Base-by-base conservation (phyloP, 2,797 vertebrate species). In the Botia kubotai region DNA sequence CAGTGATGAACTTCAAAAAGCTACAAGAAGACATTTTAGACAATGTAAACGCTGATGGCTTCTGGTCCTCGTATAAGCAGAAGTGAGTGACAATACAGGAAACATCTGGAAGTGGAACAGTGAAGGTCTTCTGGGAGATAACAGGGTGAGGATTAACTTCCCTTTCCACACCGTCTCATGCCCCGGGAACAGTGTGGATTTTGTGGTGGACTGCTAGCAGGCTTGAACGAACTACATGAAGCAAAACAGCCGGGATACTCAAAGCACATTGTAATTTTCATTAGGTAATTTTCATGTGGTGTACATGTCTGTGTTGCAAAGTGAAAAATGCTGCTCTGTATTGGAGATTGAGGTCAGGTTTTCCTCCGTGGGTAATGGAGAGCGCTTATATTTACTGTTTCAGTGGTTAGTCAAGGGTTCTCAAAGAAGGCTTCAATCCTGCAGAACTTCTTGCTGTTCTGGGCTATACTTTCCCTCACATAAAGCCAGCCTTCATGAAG, bases 251-350 rank as follows among this genome's bases (percentile, higher is more conserved):
- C 87, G 74, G 83, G 43, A 75, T 46, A 65, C 62, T 29, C 58
- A 78, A 88, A 82, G 69, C 90, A 91, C 89, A 84, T 85, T 91
- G 90, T 80, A 89, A 77, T 88, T 90, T 90, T 91, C 90, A 91
- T 81, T 81, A 75, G 85, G 89, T 89, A 87, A 75, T 86, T 92
- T 90, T 92, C 88, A 89, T 82, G 89, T 87, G 88, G 85, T 86
- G 85, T 90, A 88, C 91, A 85, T 88, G 87, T 80, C 79, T 82
- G 86, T 82, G 68, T 0, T 39, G 81, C 84, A 85, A 88, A 77
- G 83, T 89, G 91, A 91, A 90, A 87, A 90, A 91, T 91, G 89
- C 83, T 87, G 85, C 87, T 87, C 82, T 88, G 89, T 66, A 86
- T 87, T 80, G 77, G 79, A 46, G 52, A 72, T 82, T 85, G 74